Conservation (phyloP, 2,888 invertebrate species). For the Parnassius smintheus region DNA sequence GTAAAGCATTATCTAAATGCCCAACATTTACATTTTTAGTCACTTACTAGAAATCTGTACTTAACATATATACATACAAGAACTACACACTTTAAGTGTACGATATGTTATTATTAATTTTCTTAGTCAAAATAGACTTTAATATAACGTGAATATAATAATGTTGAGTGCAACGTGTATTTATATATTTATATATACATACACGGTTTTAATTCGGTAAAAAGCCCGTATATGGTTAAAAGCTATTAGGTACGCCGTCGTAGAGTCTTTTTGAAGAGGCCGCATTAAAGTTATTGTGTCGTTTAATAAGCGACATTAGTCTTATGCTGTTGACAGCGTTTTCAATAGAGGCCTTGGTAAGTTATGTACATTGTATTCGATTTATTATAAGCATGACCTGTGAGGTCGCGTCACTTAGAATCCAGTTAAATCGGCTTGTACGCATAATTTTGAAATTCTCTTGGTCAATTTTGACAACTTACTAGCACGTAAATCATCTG, state of each 20-base stretch:
- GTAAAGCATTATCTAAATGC: too few species aligned
- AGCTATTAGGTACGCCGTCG: slow-evolving; percentile 14
- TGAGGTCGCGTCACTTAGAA: slow-evolving; percentile 32
- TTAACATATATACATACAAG: too few species aligned
- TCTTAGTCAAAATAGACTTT: too few species aligned
- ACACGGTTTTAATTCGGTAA: slow-evolving; percentile 10
- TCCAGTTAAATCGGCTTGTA: slow-evolving; percentile 13
- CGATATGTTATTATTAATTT: too few species aligned
- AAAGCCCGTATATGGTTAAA: slow-evolving; percentile 18
- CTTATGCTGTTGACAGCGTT: slow-evolving; percentile 41
- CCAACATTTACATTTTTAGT: too few species aligned
- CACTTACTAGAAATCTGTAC: too few species aligned
- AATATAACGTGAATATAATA: too few species aligned
- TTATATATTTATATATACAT: slow-evolving; percentile 1
- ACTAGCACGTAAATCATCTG: too few species aligned
- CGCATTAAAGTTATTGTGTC: slow-evolving; percentile 24
- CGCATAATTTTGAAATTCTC: too few species aligned
- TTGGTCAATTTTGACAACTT: too few species aligned
- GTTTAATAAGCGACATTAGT: slow-evolving; percentile 28
- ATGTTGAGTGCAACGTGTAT: not conserved
- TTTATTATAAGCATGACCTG: slow-evolving; percentile 49
- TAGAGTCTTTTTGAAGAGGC: slow-evolving; percentile 24
- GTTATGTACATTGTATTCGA: slow-evolving; percentile 51
- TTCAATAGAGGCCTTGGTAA: slow-evolving; percentile 43
- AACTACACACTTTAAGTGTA: too few species aligned